Conservation (phyloP, 2,797 vertebrate species). For the Acipenser oxyrinchus region DNA sequence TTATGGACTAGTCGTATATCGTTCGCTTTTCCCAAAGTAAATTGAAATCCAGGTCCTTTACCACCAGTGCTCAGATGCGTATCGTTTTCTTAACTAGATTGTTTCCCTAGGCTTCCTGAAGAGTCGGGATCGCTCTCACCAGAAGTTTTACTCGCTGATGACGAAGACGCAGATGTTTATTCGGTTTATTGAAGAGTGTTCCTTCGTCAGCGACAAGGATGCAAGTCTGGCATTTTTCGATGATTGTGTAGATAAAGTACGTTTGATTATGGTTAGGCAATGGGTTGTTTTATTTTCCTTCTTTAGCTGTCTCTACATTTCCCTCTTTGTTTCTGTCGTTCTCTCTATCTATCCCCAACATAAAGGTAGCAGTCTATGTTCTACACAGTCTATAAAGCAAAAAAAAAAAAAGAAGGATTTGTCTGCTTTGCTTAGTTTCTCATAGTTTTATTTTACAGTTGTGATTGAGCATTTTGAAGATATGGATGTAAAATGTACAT, state of each 20-base stretch:
- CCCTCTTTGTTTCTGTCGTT: background rate
- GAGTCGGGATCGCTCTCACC: slow-evolving; percentile 93
- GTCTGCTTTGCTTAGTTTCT: too few species aligned
- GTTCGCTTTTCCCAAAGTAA: too few species aligned
- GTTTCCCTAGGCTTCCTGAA: slow-evolving; percentile 80
- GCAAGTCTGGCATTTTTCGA: slow-evolving; percentile 96
- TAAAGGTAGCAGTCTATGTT: too few species aligned
- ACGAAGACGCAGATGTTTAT: slow-evolving; percentile 98
- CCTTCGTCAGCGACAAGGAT: slow-evolving; percentile 97
- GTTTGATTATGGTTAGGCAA: slow-evolving; percentile 26
- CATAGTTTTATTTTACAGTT: too few species aligned
- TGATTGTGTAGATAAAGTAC: slow-evolving; percentile 97
- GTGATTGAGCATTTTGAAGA: too few species aligned
- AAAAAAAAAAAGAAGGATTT: too few species aligned
- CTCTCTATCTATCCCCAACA: too few species aligned
- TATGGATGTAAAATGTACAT: too few species aligned
- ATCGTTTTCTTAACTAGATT: background rate
- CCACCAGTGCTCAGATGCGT: too few species aligned
- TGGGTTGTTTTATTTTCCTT: slow-evolving; percentile 11
- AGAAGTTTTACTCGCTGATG: slow-evolving; percentile 96
- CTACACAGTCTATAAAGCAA: too few species aligned
- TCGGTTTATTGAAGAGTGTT: slow-evolving; percentile 97
- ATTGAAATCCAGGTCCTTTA: too few species aligned
- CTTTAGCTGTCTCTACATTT: background rate
- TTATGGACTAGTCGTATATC: too few species aligned